These are phyloP conservation scores for Harpagifer antarcticus DNA, from an alignment of 2,797 vertebrate genomes.

Conservation along the genomic window DNA sequence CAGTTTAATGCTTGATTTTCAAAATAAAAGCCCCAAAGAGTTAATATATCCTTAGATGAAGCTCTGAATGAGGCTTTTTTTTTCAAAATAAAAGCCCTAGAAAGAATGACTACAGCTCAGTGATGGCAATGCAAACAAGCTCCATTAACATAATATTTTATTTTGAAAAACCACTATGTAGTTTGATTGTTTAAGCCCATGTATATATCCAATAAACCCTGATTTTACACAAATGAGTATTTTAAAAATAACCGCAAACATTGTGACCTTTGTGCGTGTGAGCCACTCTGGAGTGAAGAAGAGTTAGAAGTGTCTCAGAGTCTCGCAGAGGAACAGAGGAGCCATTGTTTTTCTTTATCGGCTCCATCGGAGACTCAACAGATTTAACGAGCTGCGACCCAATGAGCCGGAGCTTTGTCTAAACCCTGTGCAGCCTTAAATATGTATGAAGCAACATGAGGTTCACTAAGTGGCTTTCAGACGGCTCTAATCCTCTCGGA, in stretches of 20 bases:
- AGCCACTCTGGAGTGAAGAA: too few relatives aligned
- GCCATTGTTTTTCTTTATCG: not conserved
- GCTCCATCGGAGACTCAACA: constrained; percentile 33
- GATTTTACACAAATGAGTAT: not conserved
- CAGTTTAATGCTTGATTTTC: too few relatives aligned
- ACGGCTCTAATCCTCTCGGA: constrained; percentile 56
- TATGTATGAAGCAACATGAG: constrained; percentile 61
- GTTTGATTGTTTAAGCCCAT: not conserved
- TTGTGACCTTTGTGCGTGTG: not conserved
- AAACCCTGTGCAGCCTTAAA: constrained; percentile 51
- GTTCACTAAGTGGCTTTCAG: constrained; percentile 60
- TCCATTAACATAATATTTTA: too few relatives aligned
- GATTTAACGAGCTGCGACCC: constrained; percentile 44
- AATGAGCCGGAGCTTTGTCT: constrained; percentile 56
- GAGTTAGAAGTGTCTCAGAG: accelerated
- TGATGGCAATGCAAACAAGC: too few relatives aligned
- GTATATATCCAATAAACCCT: not conserved
- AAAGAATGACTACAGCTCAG: too few relatives aligned
- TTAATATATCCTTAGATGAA: too few relatives aligned
- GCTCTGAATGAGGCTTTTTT: too few relatives aligned
- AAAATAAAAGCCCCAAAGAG: too few relatives aligned
- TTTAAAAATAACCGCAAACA: not conserved
- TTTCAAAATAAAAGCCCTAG: too few relatives aligned
- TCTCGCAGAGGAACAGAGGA: not conserved
- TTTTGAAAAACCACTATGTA: not conserved